Conservation (phyloP, 2,797 vertebrate species). For the Dromococcyx pavoninus region DNA sequence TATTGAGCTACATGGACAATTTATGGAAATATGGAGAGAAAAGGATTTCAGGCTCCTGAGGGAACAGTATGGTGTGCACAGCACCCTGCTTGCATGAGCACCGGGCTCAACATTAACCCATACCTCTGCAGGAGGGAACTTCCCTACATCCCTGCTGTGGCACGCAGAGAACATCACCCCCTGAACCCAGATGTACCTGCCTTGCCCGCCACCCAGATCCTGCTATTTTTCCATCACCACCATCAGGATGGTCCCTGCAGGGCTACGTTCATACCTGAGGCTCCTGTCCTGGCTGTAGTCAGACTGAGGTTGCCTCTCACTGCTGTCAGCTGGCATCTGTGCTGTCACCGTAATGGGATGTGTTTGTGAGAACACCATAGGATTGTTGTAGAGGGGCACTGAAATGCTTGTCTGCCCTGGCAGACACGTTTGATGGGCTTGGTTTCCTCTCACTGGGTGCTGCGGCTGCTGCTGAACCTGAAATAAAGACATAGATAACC, state of each 20-base stretch:
- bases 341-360: conserved; percentile 69
- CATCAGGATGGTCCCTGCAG: not conserved
- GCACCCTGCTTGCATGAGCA: not conserved
- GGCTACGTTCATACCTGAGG: conserved; percentile 75
- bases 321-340: conserved; percentile 52
- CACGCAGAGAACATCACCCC: rapidly evolving
- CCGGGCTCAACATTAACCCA: not conserved
- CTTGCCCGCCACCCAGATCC: not conserved
- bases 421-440: conserved; percentile 71
- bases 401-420: conserved; percentile 78
- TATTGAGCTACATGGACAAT: not conserved
- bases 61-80: not conserved
- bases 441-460: conserved; percentile 64
- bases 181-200: rapidly evolving
- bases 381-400: conserved; percentile 83
- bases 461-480: conserved; percentile 38
- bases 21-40: not conserved
- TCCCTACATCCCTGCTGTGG: rapidly evolving
- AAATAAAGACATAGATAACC: not conserved
- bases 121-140: not conserved
- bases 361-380: conserved; percentile 82
- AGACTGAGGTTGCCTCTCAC: conserved; percentile 76
- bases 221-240: not conserved
- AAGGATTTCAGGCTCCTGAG: not conserved
- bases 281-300: conserved; percentile 81